phyloP scores from a whole-genome alignment of 1,140 invertebrate genomes.

The Drosophila fuyamai region DNA sequence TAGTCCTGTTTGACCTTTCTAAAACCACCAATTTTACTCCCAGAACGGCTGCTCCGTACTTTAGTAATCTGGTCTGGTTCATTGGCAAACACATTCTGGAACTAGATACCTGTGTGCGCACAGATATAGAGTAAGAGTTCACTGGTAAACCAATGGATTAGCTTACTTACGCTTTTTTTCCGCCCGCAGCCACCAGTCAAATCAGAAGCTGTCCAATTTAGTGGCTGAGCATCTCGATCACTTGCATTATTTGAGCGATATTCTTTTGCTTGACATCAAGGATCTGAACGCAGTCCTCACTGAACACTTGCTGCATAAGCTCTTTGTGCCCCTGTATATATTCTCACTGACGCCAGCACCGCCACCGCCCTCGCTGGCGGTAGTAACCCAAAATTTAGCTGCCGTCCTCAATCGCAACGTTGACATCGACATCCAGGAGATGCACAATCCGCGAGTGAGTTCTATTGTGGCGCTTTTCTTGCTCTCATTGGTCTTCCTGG shows the following conservation, averaged over 20 bases:
- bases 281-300: conserved; percentile 98
- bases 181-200: conserved; percentile 92
- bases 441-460: conserved; percentile 90
- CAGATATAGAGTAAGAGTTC: conserved; percentile 94
- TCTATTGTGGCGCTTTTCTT: conserved; percentile 96
- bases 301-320: conserved; percentile 96
- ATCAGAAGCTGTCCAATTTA: conserved; percentile 95
- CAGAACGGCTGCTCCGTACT: conserved; percentile 98
- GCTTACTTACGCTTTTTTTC: background rate
- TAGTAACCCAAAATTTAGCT: conserved; percentile 87
- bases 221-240: conserved; percentile 99
- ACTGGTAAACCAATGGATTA: too few species aligned
- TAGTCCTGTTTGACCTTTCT: background rate
- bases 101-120: conserved; percentile 96
- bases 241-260: conserved; percentile 99
- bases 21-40: background rate
- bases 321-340: conserved; percentile 97
- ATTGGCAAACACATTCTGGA: conserved; percentile 99
- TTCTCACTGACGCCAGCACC: conserved; percentile 91
- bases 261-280: conserved; percentile 95
- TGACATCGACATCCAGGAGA: conserved; percentile 85
- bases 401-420: conserved; percentile 87
- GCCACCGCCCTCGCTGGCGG: conserved; percentile 85
- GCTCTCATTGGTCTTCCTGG: conserved; percentile 98
- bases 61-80: conserved; percentile 99